Conservation (phyloP, 2,888 invertebrate species). For the Mythimna albipuncta region DNA sequence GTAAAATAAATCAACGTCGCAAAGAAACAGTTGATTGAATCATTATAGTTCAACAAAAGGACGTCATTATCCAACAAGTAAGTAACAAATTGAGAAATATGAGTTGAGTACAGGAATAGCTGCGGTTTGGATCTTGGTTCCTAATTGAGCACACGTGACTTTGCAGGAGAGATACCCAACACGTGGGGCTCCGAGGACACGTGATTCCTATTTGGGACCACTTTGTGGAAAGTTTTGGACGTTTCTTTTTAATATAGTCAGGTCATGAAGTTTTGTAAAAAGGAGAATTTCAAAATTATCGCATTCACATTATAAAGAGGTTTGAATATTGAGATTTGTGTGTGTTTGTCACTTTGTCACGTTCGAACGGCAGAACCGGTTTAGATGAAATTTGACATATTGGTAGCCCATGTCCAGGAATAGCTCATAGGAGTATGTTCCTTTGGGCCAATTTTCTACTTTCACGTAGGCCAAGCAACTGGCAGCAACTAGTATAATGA, state of each 20-base stretch:
- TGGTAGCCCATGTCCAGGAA: too few species aligned
- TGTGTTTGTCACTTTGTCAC: too few species aligned
- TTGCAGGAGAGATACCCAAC: conserved; percentile 60
- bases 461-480: too few species aligned
- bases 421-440: too few species aligned
- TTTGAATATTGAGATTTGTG: too few species aligned
- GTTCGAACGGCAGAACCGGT: too few species aligned
- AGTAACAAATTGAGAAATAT: conserved; percentile 58
- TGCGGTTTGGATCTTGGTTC: conserved; percentile 69
- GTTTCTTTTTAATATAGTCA: conserved; percentile 22
- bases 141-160: conserved; percentile 75
- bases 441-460: too few species aligned
- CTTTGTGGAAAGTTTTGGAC: conserved; percentile 38
- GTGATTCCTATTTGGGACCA: conserved; percentile 61
- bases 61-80: conserved; percentile 55
- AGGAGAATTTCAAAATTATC: neutral
- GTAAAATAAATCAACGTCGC: conserved; percentile 47
- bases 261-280: neutral
- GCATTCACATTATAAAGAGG: too few species aligned
- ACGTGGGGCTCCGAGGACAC: conserved; percentile 62
- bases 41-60: conserved; percentile 51
- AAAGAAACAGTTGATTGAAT: conserved; percentile 54
- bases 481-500: too few species aligned
- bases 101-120: conserved; percentile 71
- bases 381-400: too few species aligned